phyloP scores from a whole-genome alignment of 2,888 invertebrate genomes.

The Ophion obscuratus region DNA sequence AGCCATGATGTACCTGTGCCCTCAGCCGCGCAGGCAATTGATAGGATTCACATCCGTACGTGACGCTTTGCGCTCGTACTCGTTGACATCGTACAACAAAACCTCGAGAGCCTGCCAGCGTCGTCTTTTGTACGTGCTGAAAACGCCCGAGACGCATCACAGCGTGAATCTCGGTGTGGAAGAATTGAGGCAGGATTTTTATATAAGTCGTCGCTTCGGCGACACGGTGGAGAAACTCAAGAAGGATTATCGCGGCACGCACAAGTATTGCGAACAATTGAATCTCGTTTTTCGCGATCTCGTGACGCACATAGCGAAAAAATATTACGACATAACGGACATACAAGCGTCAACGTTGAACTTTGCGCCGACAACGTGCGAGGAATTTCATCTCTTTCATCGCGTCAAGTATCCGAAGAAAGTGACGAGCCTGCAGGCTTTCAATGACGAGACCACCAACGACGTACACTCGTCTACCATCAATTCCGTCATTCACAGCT shows the following conservation, averaged over 20 bases:
- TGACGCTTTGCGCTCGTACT: constrained; percentile 86
- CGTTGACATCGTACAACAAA: constrained; percentile 86
- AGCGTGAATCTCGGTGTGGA: constrained; percentile 87
- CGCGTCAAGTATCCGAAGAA: constrained; percentile 80
- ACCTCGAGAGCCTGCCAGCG: constrained; percentile 89
- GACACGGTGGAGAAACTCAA: constrained; percentile 82
- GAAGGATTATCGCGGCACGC: constrained; percentile 72
- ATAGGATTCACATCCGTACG: constrained; percentile 85
- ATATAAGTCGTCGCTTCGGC: constrained; percentile 84
- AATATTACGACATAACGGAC: constrained; percentile 81
- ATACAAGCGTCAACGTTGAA: constrained; percentile 75
- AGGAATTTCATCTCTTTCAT: constrained; percentile 79
- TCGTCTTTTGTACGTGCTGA: constrained; percentile 87
- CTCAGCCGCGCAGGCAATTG: constrained; percentile 82
- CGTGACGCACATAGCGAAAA: constrained; percentile 79
- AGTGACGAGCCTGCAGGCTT: constrained; percentile 75
- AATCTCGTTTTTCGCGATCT: constrained; percentile 78
- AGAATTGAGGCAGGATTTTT: constrained; percentile 86
- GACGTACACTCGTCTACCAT: constrained; percentile 86
- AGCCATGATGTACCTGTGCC: constrained; percentile 86
- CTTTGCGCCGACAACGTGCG: constrained; percentile 75
- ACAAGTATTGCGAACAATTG: constrained; percentile 76
- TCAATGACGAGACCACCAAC: constrained; percentile 81
- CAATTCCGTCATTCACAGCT: constrained; percentile 88
- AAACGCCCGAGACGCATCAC: constrained; percentile 86